Conservation (phyloP, 2,797 vertebrate genomes). For the Xiphophorus birchmanni region DNA sequence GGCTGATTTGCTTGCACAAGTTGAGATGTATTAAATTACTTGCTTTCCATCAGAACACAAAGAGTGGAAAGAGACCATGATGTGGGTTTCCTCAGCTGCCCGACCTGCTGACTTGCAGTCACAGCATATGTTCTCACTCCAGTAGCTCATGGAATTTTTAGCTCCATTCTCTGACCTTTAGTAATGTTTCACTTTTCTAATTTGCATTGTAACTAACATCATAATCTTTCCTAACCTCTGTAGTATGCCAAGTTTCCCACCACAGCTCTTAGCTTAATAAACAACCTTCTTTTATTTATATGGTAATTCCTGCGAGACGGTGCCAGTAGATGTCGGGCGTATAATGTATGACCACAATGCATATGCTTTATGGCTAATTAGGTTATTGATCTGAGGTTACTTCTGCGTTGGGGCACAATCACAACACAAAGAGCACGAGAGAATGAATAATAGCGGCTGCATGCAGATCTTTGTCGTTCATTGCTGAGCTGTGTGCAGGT, state of each 20-base stretch:
- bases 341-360: slow-evolving; percentile 73
- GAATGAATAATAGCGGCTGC: slow-evolving; percentile 65
- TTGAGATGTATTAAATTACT: not conserved
- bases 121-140: slow-evolving; percentile 47
- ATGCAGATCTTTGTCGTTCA: slow-evolving; percentile 63
- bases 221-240: slow-evolving; percentile 13
- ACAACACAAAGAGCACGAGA: slow-evolving; percentile 57
- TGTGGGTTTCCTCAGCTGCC: slow-evolving; percentile 56
- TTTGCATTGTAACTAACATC: slow-evolving; percentile 49
- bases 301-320: slow-evolving; percentile 67
- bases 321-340: slow-evolving; percentile 70
- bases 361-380: slow-evolving; percentile 79
- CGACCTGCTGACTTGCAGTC: slow-evolving; percentile 39
- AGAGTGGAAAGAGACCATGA: not conserved
- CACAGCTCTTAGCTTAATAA: slow-evolving; percentile 65
- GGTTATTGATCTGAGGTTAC: slow-evolving; percentile 73
- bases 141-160: slow-evolving; percentile 50
- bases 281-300: slow-evolving; percentile 71
- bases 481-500: slow-evolving; percentile 27
- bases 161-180: slow-evolving; percentile 43
- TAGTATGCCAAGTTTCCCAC: slow-evolving; percentile 43
- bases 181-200: slow-evolving; percentile 59
- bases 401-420: slow-evolving; percentile 58
- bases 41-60: not conserved
- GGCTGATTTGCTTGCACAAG: not conserved